These are phyloP conservation scores for Parazoanthus swiftii DNA, from an alignment of 92 coral and sea anemone species.

Conservation along the genomic window DNA sequence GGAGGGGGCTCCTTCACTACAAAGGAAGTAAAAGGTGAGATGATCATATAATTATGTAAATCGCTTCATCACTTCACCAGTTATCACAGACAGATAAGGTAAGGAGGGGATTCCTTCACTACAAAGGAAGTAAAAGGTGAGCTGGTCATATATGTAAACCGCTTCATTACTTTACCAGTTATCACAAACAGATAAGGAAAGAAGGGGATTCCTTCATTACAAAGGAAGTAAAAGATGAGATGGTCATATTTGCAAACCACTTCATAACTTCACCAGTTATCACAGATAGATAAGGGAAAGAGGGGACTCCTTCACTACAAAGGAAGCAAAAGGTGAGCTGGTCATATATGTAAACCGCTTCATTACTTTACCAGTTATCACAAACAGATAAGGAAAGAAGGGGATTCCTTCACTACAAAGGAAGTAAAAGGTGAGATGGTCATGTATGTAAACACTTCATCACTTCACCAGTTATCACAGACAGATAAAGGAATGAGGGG, in stretches of 20 bases:
- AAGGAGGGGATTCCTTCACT: slow-evolving; percentile 20
- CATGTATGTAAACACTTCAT: no score
- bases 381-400: slow-evolving; percentile 38
- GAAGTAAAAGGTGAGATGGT: slow-evolving; percentile 28
- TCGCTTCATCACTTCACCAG: neutral
- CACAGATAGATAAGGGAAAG: slow-evolving; percentile 42
- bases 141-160: neutral
- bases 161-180: slow-evolving; percentile 62
- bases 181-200: slow-evolving; percentile 66
- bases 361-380: slow-evolving; percentile 41
- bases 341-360: neutral
- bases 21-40: slow-evolving; percentile 18
- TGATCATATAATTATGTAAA: neutral
- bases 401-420: slow-evolving; percentile 43
- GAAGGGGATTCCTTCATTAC: slow-evolving; percentile 48
- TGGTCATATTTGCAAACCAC: neutral
- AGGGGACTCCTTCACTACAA: slow-evolving; percentile 25
- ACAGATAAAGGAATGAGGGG: no score
- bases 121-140: neutral
- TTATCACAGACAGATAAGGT: slow-evolving; percentile 51
- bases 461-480: slow-evolving; percentile 45
- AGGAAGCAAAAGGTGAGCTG: neutral
- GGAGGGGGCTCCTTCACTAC: slow-evolving; percentile 52
- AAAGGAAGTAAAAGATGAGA: slow-evolving; percentile 18
- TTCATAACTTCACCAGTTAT: slow-evolving; percentile 30